phyloP scores from a whole-genome alignment of 2,888 invertebrate genomes.

The Lycia hirtaria region DNA sequence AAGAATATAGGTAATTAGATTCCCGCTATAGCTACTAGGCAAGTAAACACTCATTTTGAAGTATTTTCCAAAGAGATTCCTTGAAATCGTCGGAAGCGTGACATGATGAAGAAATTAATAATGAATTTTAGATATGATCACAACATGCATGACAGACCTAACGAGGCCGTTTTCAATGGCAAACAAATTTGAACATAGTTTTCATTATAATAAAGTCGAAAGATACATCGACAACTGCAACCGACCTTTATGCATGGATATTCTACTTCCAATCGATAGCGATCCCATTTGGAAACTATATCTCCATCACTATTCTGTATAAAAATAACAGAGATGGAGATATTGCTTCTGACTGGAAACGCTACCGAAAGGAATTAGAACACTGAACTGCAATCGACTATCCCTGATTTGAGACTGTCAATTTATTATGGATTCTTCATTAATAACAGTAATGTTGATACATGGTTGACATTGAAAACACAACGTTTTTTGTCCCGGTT shows the following conservation, averaged over 20 bases:
- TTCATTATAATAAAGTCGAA: background rate
- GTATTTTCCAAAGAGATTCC: constrained; percentile 68
- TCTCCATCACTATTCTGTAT: too few relatives aligned
- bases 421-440: background rate
- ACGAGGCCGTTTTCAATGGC: background rate
- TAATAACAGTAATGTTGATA: background rate
- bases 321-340: too few relatives aligned
- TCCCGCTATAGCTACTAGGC: constrained; percentile 84
- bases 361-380: too few relatives aligned
- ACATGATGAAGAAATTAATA: constrained; percentile 31
- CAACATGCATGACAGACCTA: constrained; percentile 11
- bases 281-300: too few relatives aligned
- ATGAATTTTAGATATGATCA: constrained; percentile 23
- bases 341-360: too few relatives aligned
- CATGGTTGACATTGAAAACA: background rate
- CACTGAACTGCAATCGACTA: too few relatives aligned
- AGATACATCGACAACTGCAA: background rate
- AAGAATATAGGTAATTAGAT: constrained; percentile 66
- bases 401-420: background rate
- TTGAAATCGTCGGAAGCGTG: constrained; percentile 62
- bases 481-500: background rate
- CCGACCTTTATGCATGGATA: too few relatives aligned
- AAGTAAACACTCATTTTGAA: constrained; percentile 76
- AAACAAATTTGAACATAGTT: background rate
- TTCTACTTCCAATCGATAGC: too few relatives aligned